phyloP scores from a whole-genome alignment of 2,797 vertebrate genomes.

The Sandelia bainsii region DNA sequence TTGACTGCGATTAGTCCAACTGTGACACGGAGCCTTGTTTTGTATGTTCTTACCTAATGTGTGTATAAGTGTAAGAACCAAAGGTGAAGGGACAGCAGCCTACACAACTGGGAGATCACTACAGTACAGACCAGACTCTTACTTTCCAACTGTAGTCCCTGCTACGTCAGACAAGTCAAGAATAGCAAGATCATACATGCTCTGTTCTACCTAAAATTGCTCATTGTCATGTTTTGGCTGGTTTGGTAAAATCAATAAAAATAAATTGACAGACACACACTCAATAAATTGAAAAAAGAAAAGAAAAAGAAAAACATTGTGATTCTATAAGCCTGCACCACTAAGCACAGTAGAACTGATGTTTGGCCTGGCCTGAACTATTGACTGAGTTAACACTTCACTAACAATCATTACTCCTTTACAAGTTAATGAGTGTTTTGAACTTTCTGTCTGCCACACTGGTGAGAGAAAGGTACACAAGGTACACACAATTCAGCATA shows the following conservation, averaged over 20 bases:
- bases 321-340: neutral
- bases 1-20: slow-evolving; percentile 26
- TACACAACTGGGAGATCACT: neutral
- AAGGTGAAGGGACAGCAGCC: neutral
- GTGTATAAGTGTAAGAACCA: slow-evolving; percentile 18
- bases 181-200: neutral
- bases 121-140: slow-evolving; percentile 1
- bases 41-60: slow-evolving; percentile 9
- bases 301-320: neutral
- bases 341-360: slow-evolving; percentile 1
- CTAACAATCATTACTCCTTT: slow-evolving; percentile 73
- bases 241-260: neutral
- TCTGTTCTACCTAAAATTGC: too few species aligned
- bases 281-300: neutral
- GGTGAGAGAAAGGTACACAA: slow-evolving; percentile 25
- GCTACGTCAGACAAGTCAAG: neutral
- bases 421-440: slow-evolving; percentile 63
- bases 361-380: slow-evolving; percentile 16
- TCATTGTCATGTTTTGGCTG: too few species aligned
- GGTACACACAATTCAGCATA: slow-evolving; percentile 35
- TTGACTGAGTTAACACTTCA: slow-evolving; percentile 41
- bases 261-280: neutral
- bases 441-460: slow-evolving; percentile 12
- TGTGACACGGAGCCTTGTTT: slow-evolving; percentile 27
- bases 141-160: too few species aligned